Conservation (phyloP, 2,888 invertebrate species). For the Melieria omissa region DNA sequence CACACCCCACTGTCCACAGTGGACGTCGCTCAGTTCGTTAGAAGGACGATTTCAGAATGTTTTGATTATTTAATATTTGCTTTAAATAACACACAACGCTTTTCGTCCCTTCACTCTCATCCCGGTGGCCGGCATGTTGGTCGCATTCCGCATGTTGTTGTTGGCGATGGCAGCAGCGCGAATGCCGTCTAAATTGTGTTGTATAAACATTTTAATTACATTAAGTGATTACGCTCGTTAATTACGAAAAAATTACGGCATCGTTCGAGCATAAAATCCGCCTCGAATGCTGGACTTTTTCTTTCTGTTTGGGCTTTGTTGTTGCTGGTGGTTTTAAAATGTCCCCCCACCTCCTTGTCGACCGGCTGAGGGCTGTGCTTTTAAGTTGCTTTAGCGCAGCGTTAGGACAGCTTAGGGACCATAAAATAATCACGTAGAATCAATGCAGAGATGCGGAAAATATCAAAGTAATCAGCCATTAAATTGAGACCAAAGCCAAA, state of each 20-base stretch:
- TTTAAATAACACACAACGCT: too few relatives aligned
- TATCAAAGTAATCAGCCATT: constrained; percentile 39
- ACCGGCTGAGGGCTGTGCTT: too few relatives aligned
- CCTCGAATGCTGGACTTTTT: constrained; percentile 3
- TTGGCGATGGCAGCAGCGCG: too few relatives aligned
- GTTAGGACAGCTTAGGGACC: not conserved
- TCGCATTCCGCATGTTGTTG: too few relatives aligned
- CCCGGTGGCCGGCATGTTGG: too few relatives aligned
- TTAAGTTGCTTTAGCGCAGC: not conserved
- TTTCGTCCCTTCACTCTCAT: too few relatives aligned
- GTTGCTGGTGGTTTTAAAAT: too few relatives aligned
- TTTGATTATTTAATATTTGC: too few relatives aligned
- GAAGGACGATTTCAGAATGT: too few relatives aligned
- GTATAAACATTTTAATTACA: constrained; percentile 44
- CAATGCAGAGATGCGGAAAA: constrained; percentile 35
- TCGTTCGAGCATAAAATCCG: constrained; percentile 42
- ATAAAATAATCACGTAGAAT: constrained; percentile 29
- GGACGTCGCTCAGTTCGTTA: too few relatives aligned
- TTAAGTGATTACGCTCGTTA: constrained; percentile 47
- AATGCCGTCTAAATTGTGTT: not conserved
- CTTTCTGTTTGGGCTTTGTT: not conserved
- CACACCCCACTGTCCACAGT: too few relatives aligned
- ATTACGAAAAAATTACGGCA: constrained; percentile 44
- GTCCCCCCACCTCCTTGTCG: too few relatives aligned
- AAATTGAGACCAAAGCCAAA: constrained; percentile 27